Conservation (phyloP, 1,140 invertebrate genomes). For the Harpegnathos saltator region DNA sequence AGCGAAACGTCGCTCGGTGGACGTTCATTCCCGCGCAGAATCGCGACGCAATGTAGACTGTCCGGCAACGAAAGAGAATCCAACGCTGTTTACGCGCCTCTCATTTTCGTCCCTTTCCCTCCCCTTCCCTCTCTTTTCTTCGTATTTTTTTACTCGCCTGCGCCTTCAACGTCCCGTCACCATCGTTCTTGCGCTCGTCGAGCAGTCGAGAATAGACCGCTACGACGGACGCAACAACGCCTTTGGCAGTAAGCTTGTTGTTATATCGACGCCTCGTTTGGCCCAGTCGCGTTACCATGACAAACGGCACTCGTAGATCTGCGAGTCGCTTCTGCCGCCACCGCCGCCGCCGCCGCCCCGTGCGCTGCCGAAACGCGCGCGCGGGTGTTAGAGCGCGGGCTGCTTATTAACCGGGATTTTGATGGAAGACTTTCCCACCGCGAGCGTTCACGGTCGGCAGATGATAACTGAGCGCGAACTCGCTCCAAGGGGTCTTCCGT, state of each 20-base stretch:
- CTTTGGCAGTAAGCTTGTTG: conserved; percentile 78
- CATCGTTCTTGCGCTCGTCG: conserved; percentile 71
- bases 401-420: conserved; percentile 60
- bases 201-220: conserved; percentile 47
- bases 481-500: too few species aligned
- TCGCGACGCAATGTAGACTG: conserved; percentile 48
- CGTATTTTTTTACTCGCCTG: not conserved
- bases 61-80: conserved; percentile 49
- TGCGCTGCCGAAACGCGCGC: conserved; percentile 12
- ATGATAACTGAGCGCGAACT: conserved; percentile 32
- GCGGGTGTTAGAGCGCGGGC: not conserved
- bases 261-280: conserved; percentile 81
- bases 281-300: conserved; percentile 78
- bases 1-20: conserved; percentile 36
- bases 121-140: not conserved
- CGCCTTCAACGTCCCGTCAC: conserved; percentile 17
- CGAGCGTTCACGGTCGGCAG: not conserved
- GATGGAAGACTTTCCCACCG: conserved; percentile 46
- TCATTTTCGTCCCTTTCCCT: not conserved
- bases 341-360: conserved; percentile 14
- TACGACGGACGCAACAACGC: conserved; percentile 67
- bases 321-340: conserved; percentile 27
- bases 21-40: conserved; percentile 57
- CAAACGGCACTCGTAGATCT: conserved; percentile 73
- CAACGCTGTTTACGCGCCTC: not conserved